A percentile compares a stretch with the other conserved stretches of the same genome.
Conservation (phyloP, 2,113 vertebrate species). For the Trichechus manatus region DNA sequence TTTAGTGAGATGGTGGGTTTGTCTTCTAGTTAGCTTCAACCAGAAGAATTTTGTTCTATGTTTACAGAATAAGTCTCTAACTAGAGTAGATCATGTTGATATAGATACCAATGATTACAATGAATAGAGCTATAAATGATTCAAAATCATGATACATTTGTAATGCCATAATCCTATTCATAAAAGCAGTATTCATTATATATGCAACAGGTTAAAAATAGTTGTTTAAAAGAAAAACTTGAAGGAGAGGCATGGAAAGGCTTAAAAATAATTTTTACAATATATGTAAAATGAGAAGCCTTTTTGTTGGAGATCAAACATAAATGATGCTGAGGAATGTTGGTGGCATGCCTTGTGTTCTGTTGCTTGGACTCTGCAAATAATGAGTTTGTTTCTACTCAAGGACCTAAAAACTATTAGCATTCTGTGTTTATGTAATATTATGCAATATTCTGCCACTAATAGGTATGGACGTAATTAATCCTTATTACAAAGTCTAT, state of each 20-base stretch:
- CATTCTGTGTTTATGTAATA: slow-evolving; percentile 51
- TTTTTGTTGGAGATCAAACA: slow-evolving; percentile 60
- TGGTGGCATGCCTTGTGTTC: slow-evolving; percentile 48
- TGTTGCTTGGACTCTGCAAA: slow-evolving; percentile 59
- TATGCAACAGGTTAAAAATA: slow-evolving; percentile 41
- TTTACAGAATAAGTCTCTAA: slow-evolving; percentile 55
- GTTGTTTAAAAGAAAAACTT: slow-evolving; percentile 56
- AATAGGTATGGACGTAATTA: slow-evolving; percentile 41
- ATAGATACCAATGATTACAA: not conserved
- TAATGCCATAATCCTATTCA: not conserved
- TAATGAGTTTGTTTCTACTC: slow-evolving; percentile 60
- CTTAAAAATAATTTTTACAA: slow-evolving; percentile 64
- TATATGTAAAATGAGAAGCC: slow-evolving; percentile 43
- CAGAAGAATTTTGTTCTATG: slow-evolving; percentile 46
- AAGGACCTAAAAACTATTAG: slow-evolving; percentile 36
- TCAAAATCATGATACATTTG: not conserved
- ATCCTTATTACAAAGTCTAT: slow-evolving; percentile 38
- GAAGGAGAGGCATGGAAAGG: slow-evolving; percentile 10
- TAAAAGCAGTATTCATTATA: slow-evolving; percentile 45
- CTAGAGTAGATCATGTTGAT: slow-evolving; percentile 18
- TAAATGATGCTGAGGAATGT: slow-evolving; percentile 56
- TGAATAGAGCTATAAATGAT: not conserved
- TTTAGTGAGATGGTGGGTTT: slow-evolving; percentile 5
- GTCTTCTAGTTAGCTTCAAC: not conserved
- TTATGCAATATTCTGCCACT: slow-evolving; percentile 21